Evolutionary conservation across 2,888 invertebrate species (phyloP).

Genomic region (Lamellibrachia satsuma): DNA sequence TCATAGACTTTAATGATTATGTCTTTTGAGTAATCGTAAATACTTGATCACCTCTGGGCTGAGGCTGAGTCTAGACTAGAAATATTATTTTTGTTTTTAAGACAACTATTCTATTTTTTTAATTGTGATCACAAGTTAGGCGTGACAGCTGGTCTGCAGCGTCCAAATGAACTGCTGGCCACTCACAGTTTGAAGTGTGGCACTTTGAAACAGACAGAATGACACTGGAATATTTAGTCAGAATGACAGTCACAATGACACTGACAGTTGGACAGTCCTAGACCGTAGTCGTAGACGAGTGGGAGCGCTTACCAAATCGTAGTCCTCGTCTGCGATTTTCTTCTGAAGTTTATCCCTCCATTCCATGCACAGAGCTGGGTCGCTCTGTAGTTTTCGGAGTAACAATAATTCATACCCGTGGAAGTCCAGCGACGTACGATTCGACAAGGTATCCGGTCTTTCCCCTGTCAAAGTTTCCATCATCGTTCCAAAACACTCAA

Average conservation of each 20-base stretch:
- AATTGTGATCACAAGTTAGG: too few species aligned
- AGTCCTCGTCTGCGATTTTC: slow-evolving; percentile 39
- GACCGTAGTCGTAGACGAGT: background rate
- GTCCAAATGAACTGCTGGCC: too few species aligned
- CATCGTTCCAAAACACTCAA: background rate
- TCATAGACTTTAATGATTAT: too few species aligned
- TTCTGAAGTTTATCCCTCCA: slow-evolving; percentile 52
- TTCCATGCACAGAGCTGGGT: slow-evolving; percentile 58
- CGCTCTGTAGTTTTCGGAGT: slow-evolving; percentile 56
- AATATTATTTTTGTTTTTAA: too few species aligned
- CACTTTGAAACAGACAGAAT: background rate
- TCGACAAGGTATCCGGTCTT: background rate
- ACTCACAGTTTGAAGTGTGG: too few species aligned
- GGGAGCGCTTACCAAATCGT: slow-evolving; percentile 40
- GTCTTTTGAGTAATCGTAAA: too few species aligned
- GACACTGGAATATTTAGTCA: background rate
- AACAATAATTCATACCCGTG: slow-evolving; percentile 64
- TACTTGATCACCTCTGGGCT: too few species aligned
- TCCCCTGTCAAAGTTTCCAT: background rate
- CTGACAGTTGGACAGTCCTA: background rate
- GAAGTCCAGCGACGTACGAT: slow-evolving; percentile 43
- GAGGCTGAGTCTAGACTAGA: too few species aligned
- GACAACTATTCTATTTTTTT: too few species aligned
- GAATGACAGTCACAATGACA: background rate
- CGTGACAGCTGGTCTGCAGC: too few species aligned